Evolutionary conservation across 2,888 invertebrate genomes (phyloP).

Genomic region (Lasioglossum leucozonium): DNA sequence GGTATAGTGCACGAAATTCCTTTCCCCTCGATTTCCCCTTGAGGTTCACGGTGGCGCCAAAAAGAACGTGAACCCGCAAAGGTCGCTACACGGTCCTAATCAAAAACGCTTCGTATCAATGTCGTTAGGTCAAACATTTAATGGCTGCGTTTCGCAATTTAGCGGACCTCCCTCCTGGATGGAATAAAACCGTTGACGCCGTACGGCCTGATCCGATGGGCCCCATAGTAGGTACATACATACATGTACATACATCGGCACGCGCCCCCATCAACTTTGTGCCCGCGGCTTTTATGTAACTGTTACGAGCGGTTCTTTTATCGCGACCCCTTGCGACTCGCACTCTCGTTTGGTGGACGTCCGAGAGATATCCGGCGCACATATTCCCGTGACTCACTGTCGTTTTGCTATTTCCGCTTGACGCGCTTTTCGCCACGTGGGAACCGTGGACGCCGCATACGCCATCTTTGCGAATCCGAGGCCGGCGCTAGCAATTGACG

Average conservation of each 20-base stretch:
- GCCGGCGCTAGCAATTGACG: too few relatives aligned
- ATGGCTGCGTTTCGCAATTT: constrained; percentile 47
- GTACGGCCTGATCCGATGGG: constrained; percentile 11
- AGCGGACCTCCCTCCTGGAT: constrained; percentile 31
- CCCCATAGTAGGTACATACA: neutral
- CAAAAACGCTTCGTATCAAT: constrained; percentile 46
- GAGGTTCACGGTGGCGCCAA: constrained; percentile 16
- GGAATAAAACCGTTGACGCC: constrained; percentile 53
- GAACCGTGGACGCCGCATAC: neutral
- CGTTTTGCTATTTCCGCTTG: neutral
- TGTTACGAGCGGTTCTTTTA: constrained; percentile 46
- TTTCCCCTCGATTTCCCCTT: neutral
- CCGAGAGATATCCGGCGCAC: neutral
- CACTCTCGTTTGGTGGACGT: neutral
- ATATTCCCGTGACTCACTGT: neutral
- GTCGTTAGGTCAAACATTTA: constrained; percentile 49
- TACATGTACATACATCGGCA: constrained; percentile 17
- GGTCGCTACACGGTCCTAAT: constrained; percentile 46
- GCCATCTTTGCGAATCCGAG: neutral
- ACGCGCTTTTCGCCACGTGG: neutral
- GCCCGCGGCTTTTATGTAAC: constrained; percentile 2
- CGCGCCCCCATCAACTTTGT: constrained; percentile 26
- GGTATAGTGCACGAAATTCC: constrained; percentile 10
- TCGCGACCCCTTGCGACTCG: constrained; percentile 41
- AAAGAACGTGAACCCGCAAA: constrained; percentile 27